A percentile compares a stretch with the other conserved stretches of the same genome.
These are phyloP conservation scores for Tenebrosternarchus preto DNA, from an alignment of 2,113 vertebrate species.

Conservation along the genomic window DNA sequence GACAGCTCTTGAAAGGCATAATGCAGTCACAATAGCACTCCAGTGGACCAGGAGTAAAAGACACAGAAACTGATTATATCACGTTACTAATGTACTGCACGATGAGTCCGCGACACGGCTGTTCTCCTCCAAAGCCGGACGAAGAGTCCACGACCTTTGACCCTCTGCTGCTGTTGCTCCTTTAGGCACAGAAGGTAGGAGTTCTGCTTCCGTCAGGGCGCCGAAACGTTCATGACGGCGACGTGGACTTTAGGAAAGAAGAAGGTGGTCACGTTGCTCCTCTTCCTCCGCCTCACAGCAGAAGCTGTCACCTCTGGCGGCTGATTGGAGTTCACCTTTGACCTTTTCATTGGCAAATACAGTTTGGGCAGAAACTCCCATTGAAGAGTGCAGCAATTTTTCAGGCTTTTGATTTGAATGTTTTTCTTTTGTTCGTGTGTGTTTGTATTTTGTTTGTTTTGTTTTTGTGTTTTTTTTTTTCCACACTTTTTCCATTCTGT, in stretches of 20 bases:
- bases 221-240: conserved; percentile 33
- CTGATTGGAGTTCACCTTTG: conserved; percentile 33
- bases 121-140: conserved; percentile 4
- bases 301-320: conserved; percentile 24
- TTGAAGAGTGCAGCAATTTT: conserved; percentile 59
- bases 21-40: conserved; percentile 43
- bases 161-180: conserved; percentile 43
- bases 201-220: conserved; percentile 44
- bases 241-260: not conserved
- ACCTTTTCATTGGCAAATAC: conserved; percentile 52
- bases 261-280: conserved; percentile 17
- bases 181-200: conserved; percentile 54
- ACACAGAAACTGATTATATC: conserved; percentile 48
- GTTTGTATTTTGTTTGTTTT: conserved; percentile 2
- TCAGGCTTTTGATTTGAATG: conserved; percentile 55
- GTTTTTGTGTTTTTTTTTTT: conserved; percentile 37
- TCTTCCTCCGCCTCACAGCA: conserved; percentile 1
- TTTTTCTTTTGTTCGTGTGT: conserved; percentile 32
- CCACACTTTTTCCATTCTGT: conserved; percentile 33
- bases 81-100: conserved; percentile 42
- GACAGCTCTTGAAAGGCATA: conserved; percentile 46
- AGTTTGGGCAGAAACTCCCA: conserved; percentile 50
- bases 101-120: conserved; percentile 42
- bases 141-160: conserved; percentile 14
- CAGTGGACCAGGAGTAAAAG: conserved; percentile 33